Evolutionary conservation across 2,113 vertebrate genomes (phyloP), one percentile per base, ranked within the genome.

Genomic region (Charina bottae): DNA sequence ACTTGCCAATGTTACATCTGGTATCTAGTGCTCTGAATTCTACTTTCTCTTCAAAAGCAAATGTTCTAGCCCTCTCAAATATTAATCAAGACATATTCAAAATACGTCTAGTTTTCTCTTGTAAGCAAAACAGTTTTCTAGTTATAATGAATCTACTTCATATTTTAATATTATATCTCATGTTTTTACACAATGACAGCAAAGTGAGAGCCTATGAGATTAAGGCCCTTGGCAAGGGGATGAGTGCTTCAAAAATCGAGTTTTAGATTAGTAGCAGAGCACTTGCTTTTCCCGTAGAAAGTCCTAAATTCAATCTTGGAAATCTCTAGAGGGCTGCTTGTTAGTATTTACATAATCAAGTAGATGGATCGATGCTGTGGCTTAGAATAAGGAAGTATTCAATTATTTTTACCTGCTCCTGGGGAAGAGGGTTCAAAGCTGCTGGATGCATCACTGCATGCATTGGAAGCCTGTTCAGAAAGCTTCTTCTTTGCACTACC

Each of bases 371-470:
- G 2, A 42, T 21, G 33, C 72, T 21, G 72, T 37, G 72, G 6
- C 42, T 78, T 78, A 78, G 17, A 78, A 78, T 33, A 78, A 42
- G 49, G 33, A 37, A 78, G 33, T 33, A 78, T 9, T 17, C 72
- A 33, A 0, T 17, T 8, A 68, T 85, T 64, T 86, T 94, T 97
- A 99, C 99, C 99, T 92, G 99, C 97, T 78, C 99, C 98, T 0
- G 99, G 99, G 28, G 99, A 99, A 0, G 99, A 99, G 2, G 99
- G 99, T 94, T 99, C 99, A 58, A 99, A 99, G 91, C 99, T 95
- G 0, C 99, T 99, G 93, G 99, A 99, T 0, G 99, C 98, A 91
- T 99, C 99, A 0, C 99, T 99, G 97, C 94, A 99, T 0, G 98
- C 98, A 96, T 98, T 99, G 85, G 99, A 99, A 24, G 98, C 98